A percentile compares a stretch with the other conserved stretches of the same genome.
Evolutionary conservation across 2,888 invertebrate genomes (phyloP).

Genomic region (Rhopalosiphum nymphaeae): DNA sequence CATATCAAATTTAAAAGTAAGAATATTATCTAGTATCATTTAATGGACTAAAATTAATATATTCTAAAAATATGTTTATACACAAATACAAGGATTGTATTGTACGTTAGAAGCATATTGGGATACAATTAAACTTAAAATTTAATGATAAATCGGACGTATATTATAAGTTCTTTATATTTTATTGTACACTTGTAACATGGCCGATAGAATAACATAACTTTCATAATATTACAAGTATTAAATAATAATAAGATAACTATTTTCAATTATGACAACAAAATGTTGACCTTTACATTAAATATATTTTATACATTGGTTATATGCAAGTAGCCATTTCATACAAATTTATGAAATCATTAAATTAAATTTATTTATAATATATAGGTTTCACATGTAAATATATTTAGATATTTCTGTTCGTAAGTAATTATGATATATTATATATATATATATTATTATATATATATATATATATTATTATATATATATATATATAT

Average conservation of each 20-base stretch:
- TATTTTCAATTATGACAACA: not conserved
- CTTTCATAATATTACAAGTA: not conserved
- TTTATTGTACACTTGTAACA: not conserved
- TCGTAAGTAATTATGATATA: not conserved
- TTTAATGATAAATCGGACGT: not conserved
- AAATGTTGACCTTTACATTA: not conserved
- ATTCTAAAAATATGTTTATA: not conserved
- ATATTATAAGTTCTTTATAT: not conserved
- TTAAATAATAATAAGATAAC: not conserved
- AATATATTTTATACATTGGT: not conserved
- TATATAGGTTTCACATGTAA: not conserved
- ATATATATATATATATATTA: no score
- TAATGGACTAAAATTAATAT: not conserved
- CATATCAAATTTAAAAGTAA: not conserved
- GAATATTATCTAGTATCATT: not conserved
- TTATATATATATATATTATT: not conserved
- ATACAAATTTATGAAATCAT: not conserved
- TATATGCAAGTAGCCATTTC: not conserved
- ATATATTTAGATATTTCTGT: not conserved
- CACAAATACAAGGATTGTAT: not conserved
- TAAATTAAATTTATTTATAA: not conserved
- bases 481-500: not conserved
- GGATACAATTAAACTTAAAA: not conserved
- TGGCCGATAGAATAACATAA: not conserved
- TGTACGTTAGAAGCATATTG: not conserved